phyloP scores from a whole-genome alignment of 2,113 vertebrate species.

The Capricornis sumatraensis region DNA sequence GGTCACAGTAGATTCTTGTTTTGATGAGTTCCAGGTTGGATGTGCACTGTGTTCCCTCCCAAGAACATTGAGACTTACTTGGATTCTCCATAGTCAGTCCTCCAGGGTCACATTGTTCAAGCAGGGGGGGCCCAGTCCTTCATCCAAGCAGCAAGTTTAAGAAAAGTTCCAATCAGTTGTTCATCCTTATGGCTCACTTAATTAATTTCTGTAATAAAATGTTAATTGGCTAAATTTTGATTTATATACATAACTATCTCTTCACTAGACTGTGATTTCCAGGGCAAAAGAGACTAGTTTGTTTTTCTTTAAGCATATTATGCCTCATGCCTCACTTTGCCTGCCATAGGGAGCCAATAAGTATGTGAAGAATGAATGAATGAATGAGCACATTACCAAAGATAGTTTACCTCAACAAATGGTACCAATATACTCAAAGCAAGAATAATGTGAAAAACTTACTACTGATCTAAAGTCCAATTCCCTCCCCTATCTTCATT shows the following conservation, averaged over 20 bases:
- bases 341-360: background rate
- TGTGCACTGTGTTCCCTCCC: background rate
- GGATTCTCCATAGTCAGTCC: slow-evolving; percentile 80
- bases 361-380: background rate
- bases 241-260: background rate
- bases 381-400: background rate
- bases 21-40: background rate
- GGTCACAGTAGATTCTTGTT: background rate
- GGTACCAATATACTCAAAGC: background rate
- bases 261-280: background rate
- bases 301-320: background rate
- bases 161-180: background rate
- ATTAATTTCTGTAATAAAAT: background rate
- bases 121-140: slow-evolving; percentile 75
- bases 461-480: background rate
- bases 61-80: slow-evolving; percentile 65
- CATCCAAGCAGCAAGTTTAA: slow-evolving; percentile 76
- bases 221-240: background rate
- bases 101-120: background rate
- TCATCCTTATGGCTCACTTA: background rate
- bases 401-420: background rate
- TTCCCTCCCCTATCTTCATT: background rate
- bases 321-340: background rate
- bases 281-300: background rate
- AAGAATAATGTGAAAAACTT: background rate